These are phyloP conservation scores for Silvanus unidentatus DNA, from an alignment of 2,888 invertebrate genomes.

Conservation along the genomic window DNA sequence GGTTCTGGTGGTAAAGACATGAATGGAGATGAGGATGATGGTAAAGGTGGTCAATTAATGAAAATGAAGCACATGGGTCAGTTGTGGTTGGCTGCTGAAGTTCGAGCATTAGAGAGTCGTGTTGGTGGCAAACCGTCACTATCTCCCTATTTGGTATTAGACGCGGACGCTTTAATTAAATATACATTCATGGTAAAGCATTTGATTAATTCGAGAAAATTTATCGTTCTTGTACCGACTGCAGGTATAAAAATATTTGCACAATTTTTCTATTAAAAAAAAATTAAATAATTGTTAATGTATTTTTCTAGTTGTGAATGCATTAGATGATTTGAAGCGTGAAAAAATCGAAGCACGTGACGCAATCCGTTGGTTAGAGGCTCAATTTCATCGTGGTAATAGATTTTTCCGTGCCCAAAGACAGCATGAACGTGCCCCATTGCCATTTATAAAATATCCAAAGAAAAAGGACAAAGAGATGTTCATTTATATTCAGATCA, in stretches of 20 bases:
- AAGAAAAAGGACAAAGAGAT: slow-evolving; percentile 68
- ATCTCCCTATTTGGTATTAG: slow-evolving; percentile 84
- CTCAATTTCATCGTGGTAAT: slow-evolving; percentile 80
- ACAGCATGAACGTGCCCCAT: slow-evolving; percentile 68
- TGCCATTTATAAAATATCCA: slow-evolving; percentile 70
- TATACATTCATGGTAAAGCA: slow-evolving; percentile 75
- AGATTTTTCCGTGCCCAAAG: slow-evolving; percentile 83
- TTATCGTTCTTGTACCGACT: slow-evolving; percentile 82
- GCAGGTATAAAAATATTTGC: slow-evolving; percentile 63
- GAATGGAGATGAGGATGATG: slow-evolving; percentile 7
- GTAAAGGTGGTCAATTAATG: slow-evolving; percentile 49
- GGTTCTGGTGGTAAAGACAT: no score
- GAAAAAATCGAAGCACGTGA: slow-evolving; percentile 79
- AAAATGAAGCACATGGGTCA: slow-evolving; percentile 82
- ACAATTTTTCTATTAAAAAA: slow-evolving; percentile 2
- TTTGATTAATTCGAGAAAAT: slow-evolving; percentile 73
- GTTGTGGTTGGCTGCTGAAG: slow-evolving; percentile 83
- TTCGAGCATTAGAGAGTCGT: slow-evolving; percentile 74
- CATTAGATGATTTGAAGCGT: slow-evolving; percentile 82
- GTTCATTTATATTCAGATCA: slow-evolving; percentile 71
- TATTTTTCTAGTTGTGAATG: slow-evolving; percentile 66
- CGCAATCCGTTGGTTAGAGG: slow-evolving; percentile 89
- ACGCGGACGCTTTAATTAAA: slow-evolving; percentile 72
- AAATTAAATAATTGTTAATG: no score
- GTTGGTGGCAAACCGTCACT: slow-evolving; percentile 54